phyloP scores from a whole-genome alignment of 2,888 invertebrate species.

The Mythimna vitellina region DNA sequence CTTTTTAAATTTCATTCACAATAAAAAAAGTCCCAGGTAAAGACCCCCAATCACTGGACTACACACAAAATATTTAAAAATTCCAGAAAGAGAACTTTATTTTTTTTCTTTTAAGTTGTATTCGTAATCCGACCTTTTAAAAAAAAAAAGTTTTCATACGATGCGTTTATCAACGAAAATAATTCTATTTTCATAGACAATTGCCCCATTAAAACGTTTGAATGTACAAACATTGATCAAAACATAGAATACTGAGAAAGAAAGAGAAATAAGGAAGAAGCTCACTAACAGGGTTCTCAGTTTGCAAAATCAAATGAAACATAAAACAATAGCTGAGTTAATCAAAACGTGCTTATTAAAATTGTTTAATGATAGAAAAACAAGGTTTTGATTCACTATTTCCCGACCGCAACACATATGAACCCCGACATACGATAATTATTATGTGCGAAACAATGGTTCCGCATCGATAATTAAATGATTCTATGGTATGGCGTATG shows the following conservation, averaged over 20 bases:
- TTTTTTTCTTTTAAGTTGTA: no score
- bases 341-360: conserved; percentile 8
- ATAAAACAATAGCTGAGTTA: conserved; percentile 16
- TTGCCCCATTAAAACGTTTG: no score
- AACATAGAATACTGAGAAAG: background rate
- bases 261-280: background rate
- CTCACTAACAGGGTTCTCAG: background rate
- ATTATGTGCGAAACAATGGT: conserved; percentile 76
- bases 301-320: background rate
- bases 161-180: no score
- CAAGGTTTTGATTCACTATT: conserved; percentile 68
- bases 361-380: conserved; percentile 9
- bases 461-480: conserved; percentile 67
- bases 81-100: no score
- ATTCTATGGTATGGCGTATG: background rate
- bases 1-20: no score
- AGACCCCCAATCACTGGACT: no score
- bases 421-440: conserved; percentile 73
- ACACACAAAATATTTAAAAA: no score
- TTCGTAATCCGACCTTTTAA: no score
- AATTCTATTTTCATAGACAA: no score
- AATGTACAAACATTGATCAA: background rate
- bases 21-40: no score
- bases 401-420: conserved; percentile 71
- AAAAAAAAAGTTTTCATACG: no score